phyloP scores from a whole-genome alignment of 2,113 vertebrate genomes.

The Spermophilus dauricus region DNA sequence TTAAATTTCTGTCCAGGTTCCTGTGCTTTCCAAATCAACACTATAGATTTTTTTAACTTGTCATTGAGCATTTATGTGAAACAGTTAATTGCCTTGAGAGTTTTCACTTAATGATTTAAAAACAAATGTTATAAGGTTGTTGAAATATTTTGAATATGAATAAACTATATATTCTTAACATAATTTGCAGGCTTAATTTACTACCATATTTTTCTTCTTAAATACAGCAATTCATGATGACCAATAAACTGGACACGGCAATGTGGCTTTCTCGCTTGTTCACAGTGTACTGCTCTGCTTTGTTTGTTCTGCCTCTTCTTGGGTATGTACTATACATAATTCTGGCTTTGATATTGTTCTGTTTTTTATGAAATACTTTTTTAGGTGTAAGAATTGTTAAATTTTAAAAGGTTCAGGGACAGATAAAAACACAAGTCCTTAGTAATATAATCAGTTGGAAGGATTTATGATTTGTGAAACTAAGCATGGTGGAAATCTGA shows the following conservation, averaged over 20 bases:
- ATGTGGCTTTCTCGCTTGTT: conserved; percentile 99
- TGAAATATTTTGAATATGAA: conserved; percentile 17
- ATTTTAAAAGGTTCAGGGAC: neutral
- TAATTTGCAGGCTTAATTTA: conserved; percentile 28
- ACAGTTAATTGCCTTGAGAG: neutral
- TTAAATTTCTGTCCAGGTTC: conserved; percentile 48
- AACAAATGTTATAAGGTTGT: neutral
- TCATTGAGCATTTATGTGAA: neutral
- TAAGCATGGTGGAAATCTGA: conserved; percentile 35
- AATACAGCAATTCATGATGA: conserved; percentile 96
- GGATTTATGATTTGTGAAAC: conserved; percentile 24
- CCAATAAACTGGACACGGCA: conserved; percentile 97
- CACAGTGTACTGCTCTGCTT: conserved; percentile 97
- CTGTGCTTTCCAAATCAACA: neutral
- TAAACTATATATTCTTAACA: conserved; percentile 12
- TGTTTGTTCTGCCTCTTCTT: conserved; percentile 97
- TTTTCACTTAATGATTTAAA: conserved; percentile 42
- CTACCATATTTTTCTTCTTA: conserved; percentile 63
- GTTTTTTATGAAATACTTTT: neutral
- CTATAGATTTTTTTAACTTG: neutral
- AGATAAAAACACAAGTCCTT: neutral
- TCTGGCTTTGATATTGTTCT: conserved; percentile 2
- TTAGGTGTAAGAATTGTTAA: conserved; percentile 29
- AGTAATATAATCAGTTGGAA: neutral
- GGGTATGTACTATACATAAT: conserved; percentile 91